Evolutionary conservation across 2,797 vertebrate species (phyloP).

Genomic region (Pseudotriccus pelzelni): DNA sequence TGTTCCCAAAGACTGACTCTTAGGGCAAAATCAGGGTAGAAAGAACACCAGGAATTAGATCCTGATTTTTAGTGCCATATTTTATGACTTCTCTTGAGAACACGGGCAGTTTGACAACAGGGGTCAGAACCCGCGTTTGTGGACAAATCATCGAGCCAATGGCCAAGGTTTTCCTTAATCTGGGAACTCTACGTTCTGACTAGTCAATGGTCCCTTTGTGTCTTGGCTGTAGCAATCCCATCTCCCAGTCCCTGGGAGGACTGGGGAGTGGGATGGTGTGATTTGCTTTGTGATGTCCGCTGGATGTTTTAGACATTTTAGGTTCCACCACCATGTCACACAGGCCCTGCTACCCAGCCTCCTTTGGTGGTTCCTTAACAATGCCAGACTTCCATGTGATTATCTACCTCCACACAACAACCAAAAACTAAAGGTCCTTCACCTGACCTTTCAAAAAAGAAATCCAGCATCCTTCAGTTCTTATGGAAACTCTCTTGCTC

Average conservation of each 20-base stretch:
- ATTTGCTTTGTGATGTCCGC: neutral
- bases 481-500: neutral
- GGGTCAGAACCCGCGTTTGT: neutral
- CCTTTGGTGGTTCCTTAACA: neutral
- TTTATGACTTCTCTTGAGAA: neutral
- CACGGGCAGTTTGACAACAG: neutral
- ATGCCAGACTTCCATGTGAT: fast-evolving
- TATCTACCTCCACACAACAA: neutral
- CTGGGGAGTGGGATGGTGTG: neutral
- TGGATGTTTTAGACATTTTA: neutral
- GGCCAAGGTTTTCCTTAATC: neutral
- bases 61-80: neutral
- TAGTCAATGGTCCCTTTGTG: neutral
- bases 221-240: neutral
- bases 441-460: neutral
- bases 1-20: neutral
- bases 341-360: neutral
- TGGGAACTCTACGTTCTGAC: neutral
- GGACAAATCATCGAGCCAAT: neutral
- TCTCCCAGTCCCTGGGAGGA: neutral
- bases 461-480: neutral
- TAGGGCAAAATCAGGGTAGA: neutral
- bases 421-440: neutral
- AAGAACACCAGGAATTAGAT: neutral
- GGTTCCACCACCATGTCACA: neutral